phyloP scores from a whole-genome alignment of 2,888 invertebrate species.

The Plagodis pulveraria region DNA sequence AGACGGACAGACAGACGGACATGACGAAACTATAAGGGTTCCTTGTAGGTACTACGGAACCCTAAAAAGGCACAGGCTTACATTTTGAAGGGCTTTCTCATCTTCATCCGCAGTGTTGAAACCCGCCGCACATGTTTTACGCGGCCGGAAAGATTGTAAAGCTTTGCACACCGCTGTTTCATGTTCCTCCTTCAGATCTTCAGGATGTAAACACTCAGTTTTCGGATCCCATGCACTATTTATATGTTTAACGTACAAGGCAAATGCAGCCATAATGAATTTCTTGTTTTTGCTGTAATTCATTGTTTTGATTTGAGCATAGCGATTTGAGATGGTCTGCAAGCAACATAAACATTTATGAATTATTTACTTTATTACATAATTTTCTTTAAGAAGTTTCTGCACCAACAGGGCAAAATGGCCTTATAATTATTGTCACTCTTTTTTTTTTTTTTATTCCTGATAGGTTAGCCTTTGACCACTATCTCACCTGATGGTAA shows the following conservation, averaged over 20 bases:
- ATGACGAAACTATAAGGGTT: too few species aligned
- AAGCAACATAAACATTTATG: not conserved
- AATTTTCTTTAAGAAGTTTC: too few species aligned
- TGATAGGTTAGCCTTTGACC: too few species aligned
- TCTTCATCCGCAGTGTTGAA: conserved; percentile 79
- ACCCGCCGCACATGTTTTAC: conserved; percentile 67
- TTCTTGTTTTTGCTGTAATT: not conserved
- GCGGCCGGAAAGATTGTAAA: conserved; percentile 91
- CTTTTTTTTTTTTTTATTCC: too few species aligned
- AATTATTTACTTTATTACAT: not conserved
- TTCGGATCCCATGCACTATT: not conserved
- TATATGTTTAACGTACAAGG: not conserved
- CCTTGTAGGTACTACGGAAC: too few species aligned
- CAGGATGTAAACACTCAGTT: not conserved
- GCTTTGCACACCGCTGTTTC: conserved; percentile 88
- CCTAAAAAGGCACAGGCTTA: not conserved
- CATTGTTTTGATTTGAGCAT: not conserved
- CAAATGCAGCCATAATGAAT: not conserved
- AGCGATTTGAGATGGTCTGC: not conserved
- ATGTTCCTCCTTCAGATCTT: not conserved
- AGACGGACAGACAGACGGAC: too few species aligned
- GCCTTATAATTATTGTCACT: too few species aligned
- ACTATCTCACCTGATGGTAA: too few species aligned
- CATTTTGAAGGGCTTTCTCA: not conserved
- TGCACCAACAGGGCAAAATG: too few species aligned